Evolutionary conservation across 2,797 vertebrate genomes (phyloP).

Genomic region (Neopelma chrysocephalum): DNA sequence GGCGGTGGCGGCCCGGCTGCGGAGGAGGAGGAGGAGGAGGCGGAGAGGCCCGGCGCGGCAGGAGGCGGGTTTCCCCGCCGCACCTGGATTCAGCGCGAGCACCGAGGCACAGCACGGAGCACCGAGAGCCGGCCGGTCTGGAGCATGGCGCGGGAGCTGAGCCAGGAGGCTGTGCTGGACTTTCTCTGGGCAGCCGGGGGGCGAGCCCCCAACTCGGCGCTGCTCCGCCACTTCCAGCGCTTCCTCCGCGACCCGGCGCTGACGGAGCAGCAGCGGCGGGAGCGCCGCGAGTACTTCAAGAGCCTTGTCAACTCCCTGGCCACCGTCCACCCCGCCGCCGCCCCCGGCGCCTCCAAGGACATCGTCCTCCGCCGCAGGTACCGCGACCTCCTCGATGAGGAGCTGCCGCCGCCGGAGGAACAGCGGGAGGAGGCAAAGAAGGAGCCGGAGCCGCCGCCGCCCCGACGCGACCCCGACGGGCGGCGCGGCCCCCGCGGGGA

Average conservation of each 20-base stretch:
- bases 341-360: slow-evolving; percentile 70
- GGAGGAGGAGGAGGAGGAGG: neutral
- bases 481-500: neutral
- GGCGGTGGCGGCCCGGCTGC: neutral
- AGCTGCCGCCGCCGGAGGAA: neutral
- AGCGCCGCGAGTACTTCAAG: slow-evolving; percentile 87
- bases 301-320: slow-evolving; percentile 90
- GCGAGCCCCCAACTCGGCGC: slow-evolving; percentile 82
- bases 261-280: slow-evolving; percentile 70
- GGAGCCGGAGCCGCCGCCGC: neutral
- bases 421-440: neutral
- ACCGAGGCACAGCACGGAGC: neutral
- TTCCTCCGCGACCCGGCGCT: slow-evolving; percentile 81
- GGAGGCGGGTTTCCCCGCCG: slow-evolving; percentile 30
- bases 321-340: slow-evolving; percentile 81
- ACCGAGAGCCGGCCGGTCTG: neutral
- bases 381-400: slow-evolving; percentile 73
- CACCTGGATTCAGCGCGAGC: slow-evolving; percentile 11
- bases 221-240: slow-evolving; percentile 83
- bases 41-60: neutral
- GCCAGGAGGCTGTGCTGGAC: slow-evolving; percentile 85
- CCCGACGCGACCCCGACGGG: neutral
- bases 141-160: slow-evolving; percentile 85
- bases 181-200: slow-evolving; percentile 85
- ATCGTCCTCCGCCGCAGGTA: slow-evolving; percentile 85